Evolutionary conservation across 2,113 vertebrate species (phyloP), one percentile per base, ranked within the genome.

Genomic region (Rhinogobius similis): DNA sequence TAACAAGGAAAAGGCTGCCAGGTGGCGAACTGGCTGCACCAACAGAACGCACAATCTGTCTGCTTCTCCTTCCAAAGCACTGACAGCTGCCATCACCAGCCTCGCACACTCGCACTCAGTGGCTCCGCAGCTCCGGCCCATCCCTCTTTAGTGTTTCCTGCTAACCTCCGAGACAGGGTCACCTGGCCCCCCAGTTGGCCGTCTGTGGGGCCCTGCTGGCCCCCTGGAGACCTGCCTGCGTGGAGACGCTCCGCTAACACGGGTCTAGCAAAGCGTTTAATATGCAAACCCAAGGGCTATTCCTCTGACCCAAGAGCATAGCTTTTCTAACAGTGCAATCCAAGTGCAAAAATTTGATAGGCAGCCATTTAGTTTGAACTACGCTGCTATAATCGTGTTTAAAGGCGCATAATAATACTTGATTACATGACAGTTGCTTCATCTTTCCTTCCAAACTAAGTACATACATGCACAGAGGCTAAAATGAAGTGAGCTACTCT

Each of bases 31-130:
- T 93, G 93, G 93, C 93, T 93, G 92, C 91, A 93, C 92, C 92
- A 93, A 92, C 93, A 93, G 92, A 93, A 93, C 92, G 91, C 93
- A 93, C 93, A 93, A 93, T 94, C 92, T 94, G 92, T 94, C 93
- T 92, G 91, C 90, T 93, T 93, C 92, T 93, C 90, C 91, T 93
- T 94, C 93, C 93, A 94, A 94, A 93, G 89, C 92, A 91, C 86
- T 93, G 92, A 93, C 93, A 94, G 93, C 93, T 94, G 93, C 93
- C 92, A 91, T 90, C 91, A 90, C 92, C 93, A 93, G 92, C 92
- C 92, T 92, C 79, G 83, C 91, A 90, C 92, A 91, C 92, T 92
- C 92, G 85, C 92, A 91, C 93, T 91, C 91, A 88, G 90, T 90
- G 87, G 86, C 88, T 87, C 87, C 84, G 85, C 86, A 90, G 82